Base-by-base conservation (phyloP, 2,888 invertebrate genomes). In the Bedellia somnulentella region DNA sequence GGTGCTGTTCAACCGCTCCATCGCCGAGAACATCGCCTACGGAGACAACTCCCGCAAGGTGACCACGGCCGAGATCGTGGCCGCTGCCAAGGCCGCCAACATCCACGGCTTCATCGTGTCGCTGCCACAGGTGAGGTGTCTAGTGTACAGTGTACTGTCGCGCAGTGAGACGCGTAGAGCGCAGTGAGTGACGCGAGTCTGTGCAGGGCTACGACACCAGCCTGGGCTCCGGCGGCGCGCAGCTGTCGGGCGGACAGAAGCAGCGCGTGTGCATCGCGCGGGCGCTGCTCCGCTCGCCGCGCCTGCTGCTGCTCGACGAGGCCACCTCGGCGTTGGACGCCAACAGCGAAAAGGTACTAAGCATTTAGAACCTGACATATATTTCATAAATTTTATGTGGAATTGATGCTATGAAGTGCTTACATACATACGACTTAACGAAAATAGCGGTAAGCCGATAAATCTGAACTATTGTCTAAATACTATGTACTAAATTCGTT, bases 11-110 rank as follows among this genome's bases (percentile, higher is more conserved):
- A 87, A 89, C 52, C 79, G 86, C 32, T 87, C 87, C 15, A 85
- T 93, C 29, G 83, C 82, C 0, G 89, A 93, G 49, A 93, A 93
- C 56, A 92, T 93, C 42, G 86, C 87, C 0, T 93, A 93, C 52
- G 93, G 93, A 3, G 88, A 89, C 53, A 89, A 88, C 55, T 77
- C 67, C 37, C 77, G 87, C 11, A 66, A 75, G 16, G 82, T 87
- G 27, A 50, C 81, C 18, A 85, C 84, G 79, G 78, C 80, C 23
- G 89, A 91, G 48, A 81, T 91, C 34, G 83, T 89, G 13, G 78
- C 81, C 34, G 86, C 87, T 1, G 85, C 88, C 2, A 85, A 83
- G 47, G 81, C 82, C 40, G 86, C 91, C 5, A 91, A 91, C 45
- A 89, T 91, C 39, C 91, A 92, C 54, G 80, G 76, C 40, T 92